Evolutionary conservation across 1,140 invertebrate species (phyloP), one percentile per base, ranked within the genome.

Genomic region (Drosophila littoralis): DNA sequence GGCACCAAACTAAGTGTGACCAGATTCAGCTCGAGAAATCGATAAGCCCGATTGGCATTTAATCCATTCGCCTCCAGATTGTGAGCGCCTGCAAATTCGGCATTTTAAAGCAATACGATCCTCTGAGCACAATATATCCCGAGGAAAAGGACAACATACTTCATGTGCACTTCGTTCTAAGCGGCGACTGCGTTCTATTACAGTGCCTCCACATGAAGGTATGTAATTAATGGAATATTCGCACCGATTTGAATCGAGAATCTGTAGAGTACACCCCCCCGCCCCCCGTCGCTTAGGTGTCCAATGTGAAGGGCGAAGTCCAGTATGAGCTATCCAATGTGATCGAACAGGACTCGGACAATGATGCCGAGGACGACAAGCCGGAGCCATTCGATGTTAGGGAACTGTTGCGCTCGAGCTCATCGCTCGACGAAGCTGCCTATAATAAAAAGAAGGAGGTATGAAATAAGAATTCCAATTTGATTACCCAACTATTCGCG

Each of bases 151-250:
- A 86, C 7, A 69, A 59, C 10, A 13, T 84, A 6, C 76, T 70
- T 13, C 71, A 73, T 6, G 86, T 81, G 0, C 68, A 85, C 46
- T 92, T 92, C 51, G 78, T 92, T 5, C 8, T 92, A 7, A 92
- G 86, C 48, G 91, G 91, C n/a, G 83, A 92, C 43, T 92, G 91
- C 36, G 84, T 81, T n/a, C 59, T 92, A 2, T 43, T 92, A 12
- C 91, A 92, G 57, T 91, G 81, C 57, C 69, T 92, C 0, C 61
- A 80, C 17, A 75, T 92, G 65, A 79, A 58, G 75, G 91, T 78
- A 50, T 54, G 36, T 28, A 28, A 28, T 12, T 22, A n/a, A 15
- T 6, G 13, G 13, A 10, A 7, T 28, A n/a, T n/a, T n/a, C n/a
- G n/a, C n/a, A n/a, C n/a, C n/a, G n/a, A n/a, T n/a, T n/a, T n/a